Evolutionary conservation across 2,797 vertebrate genomes (phyloP), one percentile per base, ranked within the genome.

Genomic region (Rhinella marina): DNA sequence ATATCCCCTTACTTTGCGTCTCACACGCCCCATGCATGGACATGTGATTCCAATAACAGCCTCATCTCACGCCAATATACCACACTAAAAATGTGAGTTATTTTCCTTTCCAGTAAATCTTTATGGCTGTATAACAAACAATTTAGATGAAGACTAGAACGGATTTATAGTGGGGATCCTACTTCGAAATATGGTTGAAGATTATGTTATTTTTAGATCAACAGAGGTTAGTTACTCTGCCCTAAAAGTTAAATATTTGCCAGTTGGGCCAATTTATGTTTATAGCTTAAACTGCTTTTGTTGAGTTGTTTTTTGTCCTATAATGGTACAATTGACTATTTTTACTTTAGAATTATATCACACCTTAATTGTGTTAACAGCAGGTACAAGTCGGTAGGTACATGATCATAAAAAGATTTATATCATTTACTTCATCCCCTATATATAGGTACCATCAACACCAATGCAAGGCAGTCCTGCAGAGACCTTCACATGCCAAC

Each of bases 181-280:
- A 4, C 17, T 29, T 59, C 1, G 27, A 66, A 68, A 68, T 68
- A 19, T 12, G 50, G 48, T n/a, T 21, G 25, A 50, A 82, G 16
- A 17, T 9, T 56, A 48, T 14, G 11, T 70, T 10, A 27, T 29
- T 82, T 82, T 68, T 21, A 66, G 14, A 3, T 29, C 41, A 17
- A 48, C 11, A 64, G 3, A 5, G 64, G 0, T 1, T 7, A 32
- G 7, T 17, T 68, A 68, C 1, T 70, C 64, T 70, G 2, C 81
- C 81, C 9, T 66, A 82, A 70, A 82, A 82, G 81, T 82, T 82
- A 82, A 82, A 82, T 14, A 82, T 82, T 82, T 41, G 2, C 41
- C 41, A 41, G 2, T 54, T 68, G 3, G 64, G 16, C 13, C 62
- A 82, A 82, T 82, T 25, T 27, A 21, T 52, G 41, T 78, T 0